A percentile compares a stretch with the other conserved stretches of the same genome.
Evolutionary conservation across 2,113 vertebrate species (phyloP).

Genomic region (Helogale parvula): DNA sequence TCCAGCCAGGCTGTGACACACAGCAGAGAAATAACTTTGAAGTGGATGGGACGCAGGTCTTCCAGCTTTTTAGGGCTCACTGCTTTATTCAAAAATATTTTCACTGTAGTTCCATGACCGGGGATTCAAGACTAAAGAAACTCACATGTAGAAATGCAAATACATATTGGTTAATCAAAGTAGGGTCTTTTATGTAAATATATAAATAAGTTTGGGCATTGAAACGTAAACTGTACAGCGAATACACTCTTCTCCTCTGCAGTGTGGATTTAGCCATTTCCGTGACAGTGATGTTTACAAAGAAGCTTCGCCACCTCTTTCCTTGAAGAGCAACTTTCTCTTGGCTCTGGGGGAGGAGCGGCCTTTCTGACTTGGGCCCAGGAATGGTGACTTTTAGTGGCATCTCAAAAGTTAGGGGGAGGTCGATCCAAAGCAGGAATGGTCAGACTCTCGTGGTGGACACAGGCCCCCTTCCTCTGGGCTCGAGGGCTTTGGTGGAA

Average conservation of each 20-base stretch:
- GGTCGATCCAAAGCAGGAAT: background rate
- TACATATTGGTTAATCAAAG: background rate
- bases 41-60: background rate
- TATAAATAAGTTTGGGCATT: background rate
- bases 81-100: background rate
- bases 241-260: background rate
- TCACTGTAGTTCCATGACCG: background rate
- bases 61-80: background rate
- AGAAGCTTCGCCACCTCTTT: background rate
- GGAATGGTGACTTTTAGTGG: background rate
- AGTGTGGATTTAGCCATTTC: background rate
- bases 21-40: background rate
- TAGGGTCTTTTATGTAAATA: constrained; percentile 39
- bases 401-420: background rate
- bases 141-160: background rate
- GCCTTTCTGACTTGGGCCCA: background rate
- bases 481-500: background rate
- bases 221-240: background rate
- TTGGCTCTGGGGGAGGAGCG: no score
- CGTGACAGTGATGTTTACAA: background rate
- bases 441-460: background rate
- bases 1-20: background rate
- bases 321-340: background rate
- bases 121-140: background rate
- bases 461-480: background rate